Conservation (phyloP, 2,113 vertebrate species). For the Haliaeetus leucogaster region DNA sequence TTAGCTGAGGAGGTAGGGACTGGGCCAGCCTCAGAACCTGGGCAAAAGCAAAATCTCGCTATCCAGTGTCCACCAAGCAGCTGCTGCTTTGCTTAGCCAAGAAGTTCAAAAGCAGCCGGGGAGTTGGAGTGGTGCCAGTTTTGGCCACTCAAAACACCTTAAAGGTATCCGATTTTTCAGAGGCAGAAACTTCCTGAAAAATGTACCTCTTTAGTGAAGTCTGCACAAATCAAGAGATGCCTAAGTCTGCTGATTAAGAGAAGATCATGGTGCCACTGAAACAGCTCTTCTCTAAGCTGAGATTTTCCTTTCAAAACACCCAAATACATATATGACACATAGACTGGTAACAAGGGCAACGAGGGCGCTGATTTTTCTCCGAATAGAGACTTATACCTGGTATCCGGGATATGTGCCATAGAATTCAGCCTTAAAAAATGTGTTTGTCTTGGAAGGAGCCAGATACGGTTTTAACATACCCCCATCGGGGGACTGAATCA, state of each 20-base stretch:
- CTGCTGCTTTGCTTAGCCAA: not conserved
- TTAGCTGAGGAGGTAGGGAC: not conserved
- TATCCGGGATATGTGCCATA: not conserved
- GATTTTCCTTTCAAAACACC: not conserved
- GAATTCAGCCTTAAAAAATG: not conserved
- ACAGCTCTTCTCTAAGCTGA: not conserved
- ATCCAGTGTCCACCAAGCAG: not conserved
- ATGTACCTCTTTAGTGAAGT: not conserved
- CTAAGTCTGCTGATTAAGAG: not conserved
- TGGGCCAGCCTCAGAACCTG: not conserved
- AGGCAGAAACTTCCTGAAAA: not conserved
- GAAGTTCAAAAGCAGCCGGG: not conserved
- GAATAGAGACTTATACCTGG: not conserved
- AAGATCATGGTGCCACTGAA: not conserved
- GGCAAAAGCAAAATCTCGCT: not conserved
- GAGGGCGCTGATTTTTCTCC: not conserved
- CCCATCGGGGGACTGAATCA: not conserved
- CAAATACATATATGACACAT: not conserved
- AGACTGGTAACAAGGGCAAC: not conserved
- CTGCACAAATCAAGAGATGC: not conserved
- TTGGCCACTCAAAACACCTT: not conserved
- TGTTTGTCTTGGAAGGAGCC: conserved; percentile 1
- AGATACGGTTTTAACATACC: not conserved
- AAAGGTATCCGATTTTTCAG: not conserved
- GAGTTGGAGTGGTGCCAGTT: not conserved